Percentiles rank a stretch among this genome's conserved stretches.
Evolutionary conservation across 1,140 invertebrate species (phyloP).

Genomic region (Hypsibius dujardini): DNA sequence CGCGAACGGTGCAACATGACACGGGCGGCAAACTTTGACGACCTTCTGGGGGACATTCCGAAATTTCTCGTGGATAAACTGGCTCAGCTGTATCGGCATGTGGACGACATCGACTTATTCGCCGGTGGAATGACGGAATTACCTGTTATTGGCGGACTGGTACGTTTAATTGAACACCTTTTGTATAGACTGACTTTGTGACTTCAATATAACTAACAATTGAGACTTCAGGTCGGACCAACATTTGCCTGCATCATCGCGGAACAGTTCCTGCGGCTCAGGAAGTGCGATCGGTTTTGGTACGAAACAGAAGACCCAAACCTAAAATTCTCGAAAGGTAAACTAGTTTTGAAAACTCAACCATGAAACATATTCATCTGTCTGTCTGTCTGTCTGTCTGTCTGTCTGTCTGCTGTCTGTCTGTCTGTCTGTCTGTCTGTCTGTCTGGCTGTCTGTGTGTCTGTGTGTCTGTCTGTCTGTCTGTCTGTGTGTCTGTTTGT

Average conservation of each 20-base stretch:
- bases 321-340: slow-evolving; percentile 29
- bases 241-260: slow-evolving; percentile 45
- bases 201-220: neutral
- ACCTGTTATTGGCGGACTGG: slow-evolving; percentile 36
- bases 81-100: slow-evolving; percentile 16
- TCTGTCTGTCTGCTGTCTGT: slow-evolving; percentile 16
- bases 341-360: slow-evolving; percentile 18
- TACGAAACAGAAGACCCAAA: slow-evolving; percentile 34
- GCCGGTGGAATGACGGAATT: slow-evolving; percentile 39
- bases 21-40: slow-evolving; percentile 54
- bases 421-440: slow-evolving; percentile 24
- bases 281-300: slow-evolving; percentile 46
- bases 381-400: slow-evolving; percentile 26
- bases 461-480: slow-evolving; percentile 26
- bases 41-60: slow-evolving; percentile 54
- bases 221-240: slow-evolving; percentile 42
- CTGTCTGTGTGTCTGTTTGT: too few species aligned
- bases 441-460: slow-evolving; percentile 23
- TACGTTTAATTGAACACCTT: slow-evolving; percentile 39
- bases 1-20: slow-evolving; percentile 63
- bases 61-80: slow-evolving; percentile 21
- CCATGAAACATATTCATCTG: neutral
- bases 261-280: slow-evolving; percentile 43
- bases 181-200: slow-evolving; percentile 28
- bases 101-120: slow-evolving; percentile 36